Percentiles rank a stretch among this genome's conserved stretches.
These are phyloP conservation scores for Noctilio leporinus DNA, from an alignment of 2,113 vertebrate genomes.

Conservation along the genomic window DNA sequence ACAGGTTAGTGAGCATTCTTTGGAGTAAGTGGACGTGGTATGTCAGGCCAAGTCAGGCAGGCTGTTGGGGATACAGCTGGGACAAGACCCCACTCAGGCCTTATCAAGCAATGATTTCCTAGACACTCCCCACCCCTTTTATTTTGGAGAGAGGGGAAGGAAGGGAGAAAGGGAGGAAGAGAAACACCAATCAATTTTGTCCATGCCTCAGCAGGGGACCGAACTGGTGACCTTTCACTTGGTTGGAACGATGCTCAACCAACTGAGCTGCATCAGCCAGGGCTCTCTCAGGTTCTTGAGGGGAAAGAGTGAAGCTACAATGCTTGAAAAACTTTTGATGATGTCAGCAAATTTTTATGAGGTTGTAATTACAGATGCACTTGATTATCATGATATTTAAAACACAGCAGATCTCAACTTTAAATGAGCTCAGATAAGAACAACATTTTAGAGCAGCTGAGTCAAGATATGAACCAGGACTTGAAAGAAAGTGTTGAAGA, in stretches of 20 bases:
- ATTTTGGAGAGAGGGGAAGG: too few relatives aligned
- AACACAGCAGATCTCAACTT: background rate
- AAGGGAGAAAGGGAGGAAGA: too few relatives aligned
- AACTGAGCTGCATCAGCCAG: too few relatives aligned
- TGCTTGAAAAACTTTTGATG: background rate
- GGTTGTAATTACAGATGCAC: background rate
- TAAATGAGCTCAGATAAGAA: background rate
- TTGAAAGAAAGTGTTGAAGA: background rate
- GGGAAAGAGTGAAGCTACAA: background rate
- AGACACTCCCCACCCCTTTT: too few relatives aligned
- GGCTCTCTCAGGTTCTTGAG: background rate
- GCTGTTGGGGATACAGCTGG: accelerated
- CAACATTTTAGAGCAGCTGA: background rate
- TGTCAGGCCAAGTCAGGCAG: background rate
- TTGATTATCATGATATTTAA: background rate
- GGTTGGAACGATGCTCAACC: too few relatives aligned
- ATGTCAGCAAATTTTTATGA: background rate
- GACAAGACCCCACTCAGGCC: background rate
- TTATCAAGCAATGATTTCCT: background rate
- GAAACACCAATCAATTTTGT: too few relatives aligned
- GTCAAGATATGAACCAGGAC: background rate
- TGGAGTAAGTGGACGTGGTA: background rate
- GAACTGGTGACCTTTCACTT: too few relatives aligned
- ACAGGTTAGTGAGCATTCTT: too few relatives aligned
- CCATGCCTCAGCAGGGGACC: too few relatives aligned